Conservation (phyloP, 1,140 invertebrate species). For the Philaenus spumarius region DNA sequence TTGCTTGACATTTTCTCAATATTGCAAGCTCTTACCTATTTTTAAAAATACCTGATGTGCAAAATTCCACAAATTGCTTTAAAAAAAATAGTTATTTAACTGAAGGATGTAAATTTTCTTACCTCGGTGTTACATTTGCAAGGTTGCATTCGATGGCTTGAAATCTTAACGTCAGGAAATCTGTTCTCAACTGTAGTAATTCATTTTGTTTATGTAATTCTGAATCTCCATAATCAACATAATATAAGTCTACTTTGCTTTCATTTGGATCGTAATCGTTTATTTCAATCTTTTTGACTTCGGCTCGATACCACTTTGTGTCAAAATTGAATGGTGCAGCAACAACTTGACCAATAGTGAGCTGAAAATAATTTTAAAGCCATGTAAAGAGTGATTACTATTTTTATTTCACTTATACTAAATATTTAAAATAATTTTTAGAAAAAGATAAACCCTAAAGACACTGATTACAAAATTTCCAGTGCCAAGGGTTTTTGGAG, state of each 20-base stretch:
- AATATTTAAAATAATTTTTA: no score
- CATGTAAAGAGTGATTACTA: no score
- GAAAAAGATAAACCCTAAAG: no score
- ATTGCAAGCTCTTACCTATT: no score
- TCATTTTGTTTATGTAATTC: constrained; percentile 51
- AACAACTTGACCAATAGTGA: constrained; percentile 64
- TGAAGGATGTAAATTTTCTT: constrained; percentile 31
- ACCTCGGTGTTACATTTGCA: constrained; percentile 56
- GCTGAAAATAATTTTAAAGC: constrained; percentile 35
- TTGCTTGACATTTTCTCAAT: no score
- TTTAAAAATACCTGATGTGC: no score
- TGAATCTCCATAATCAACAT: constrained; percentile 75
- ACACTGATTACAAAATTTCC: no score
- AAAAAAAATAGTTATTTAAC: no score
- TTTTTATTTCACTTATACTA: no score
- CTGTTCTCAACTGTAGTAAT: constrained; percentile 60
- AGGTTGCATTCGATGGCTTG: constrained; percentile 77
- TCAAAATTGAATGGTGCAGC: constrained; percentile 69
- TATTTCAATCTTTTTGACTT: constrained; percentile 38
- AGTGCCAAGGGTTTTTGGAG: no score
- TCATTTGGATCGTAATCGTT: constrained; percentile 44
- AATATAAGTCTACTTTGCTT: constrained; percentile 55
- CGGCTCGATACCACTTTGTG: constrained; percentile 64
- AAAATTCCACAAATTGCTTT: no score
- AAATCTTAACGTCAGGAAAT: constrained; percentile 61